Evolutionary conservation across 1,140 invertebrate species (phyloP), one percentile per base, ranked within the genome.

Genomic region (Ips typographus): DNA sequence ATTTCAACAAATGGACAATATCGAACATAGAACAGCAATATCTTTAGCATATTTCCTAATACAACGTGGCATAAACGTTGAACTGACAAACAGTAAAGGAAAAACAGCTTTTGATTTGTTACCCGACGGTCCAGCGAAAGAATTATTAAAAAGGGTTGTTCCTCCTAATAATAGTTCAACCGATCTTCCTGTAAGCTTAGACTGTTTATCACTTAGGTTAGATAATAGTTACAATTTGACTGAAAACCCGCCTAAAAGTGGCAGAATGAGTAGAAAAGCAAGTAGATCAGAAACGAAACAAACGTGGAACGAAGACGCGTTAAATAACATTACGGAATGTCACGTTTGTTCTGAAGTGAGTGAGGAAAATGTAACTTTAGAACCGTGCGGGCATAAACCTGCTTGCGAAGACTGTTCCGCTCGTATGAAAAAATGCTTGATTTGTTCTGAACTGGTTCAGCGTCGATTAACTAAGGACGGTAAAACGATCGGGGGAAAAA

Each of bases 351-450:
- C 86, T 47, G 91, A 92, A 76, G 74, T 84, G 36, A 80, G 80
- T 4, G 86, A 87, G 55, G 85, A 86, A 53, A 84, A 83, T 70
- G 86, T 93, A 2, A 82, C 80, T 44, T 85, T 94, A 73, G 86
- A 90, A 71, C 92, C 92, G 0, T 94, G 92, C 77, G 84, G 85
- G 58, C 92, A 94, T 79, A 84, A 84, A 75, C 85, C 91, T 22
- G 86, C 87, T 1, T 94, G 92, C 77, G 85, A 87, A 72, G 91
- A 93, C 65, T 94, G 92, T 79, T 88, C 88, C 58, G 80, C 86
- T 8, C 83, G 90, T 42, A 91, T 94, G 86, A 94, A 93, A 77
- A 93, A 92, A 79, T 94, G 92, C 79, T 78, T 93, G 37, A 81
- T 84, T 42, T 94, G 92, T 77, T 86, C 88, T 42, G 78, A 82